A percentile compares a stretch with the other conserved stretches of the same genome.
Evolutionary conservation across 2,113 vertebrate genomes (phyloP).

Genomic region (Triplophysa siluroides): DNA sequence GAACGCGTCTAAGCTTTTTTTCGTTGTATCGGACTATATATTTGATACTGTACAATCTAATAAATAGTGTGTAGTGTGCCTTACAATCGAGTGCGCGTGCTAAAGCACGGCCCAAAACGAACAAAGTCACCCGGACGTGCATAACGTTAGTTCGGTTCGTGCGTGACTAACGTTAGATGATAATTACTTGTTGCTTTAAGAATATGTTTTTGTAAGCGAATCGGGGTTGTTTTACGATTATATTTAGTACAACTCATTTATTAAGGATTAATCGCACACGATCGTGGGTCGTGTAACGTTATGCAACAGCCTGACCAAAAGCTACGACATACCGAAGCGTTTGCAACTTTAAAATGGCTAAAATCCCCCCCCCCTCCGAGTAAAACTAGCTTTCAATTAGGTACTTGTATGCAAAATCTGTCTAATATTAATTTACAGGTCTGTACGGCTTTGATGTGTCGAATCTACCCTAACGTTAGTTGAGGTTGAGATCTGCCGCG

Average conservation of each 20-base stretch:
- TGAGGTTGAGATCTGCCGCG: not conserved
- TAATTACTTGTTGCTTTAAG: not conserved
- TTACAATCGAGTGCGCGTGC: not conserved
- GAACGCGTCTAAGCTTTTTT: not conserved
- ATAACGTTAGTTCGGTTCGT: not conserved
- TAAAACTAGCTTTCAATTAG: no score
- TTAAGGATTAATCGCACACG: not conserved
- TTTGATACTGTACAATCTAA: not conserved
- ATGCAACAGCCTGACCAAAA: no score
- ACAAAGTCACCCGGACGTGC: not conserved
- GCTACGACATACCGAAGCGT: not conserved
- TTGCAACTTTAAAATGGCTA: not conserved
- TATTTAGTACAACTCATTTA: not conserved
- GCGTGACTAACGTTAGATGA: no score
- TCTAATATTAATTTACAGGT: not conserved
- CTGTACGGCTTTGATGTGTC: not conserved
- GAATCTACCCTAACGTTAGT: no score
- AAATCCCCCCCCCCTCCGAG: rapidly evolving
- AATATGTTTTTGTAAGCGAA: not conserved
- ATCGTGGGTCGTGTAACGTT: not conserved
- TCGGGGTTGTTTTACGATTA: not conserved
- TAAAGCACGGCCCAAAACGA: not conserved
- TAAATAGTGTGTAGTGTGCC: not conserved
- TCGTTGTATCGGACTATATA: not conserved
- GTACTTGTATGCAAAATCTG: no score